These are phyloP conservation scores for Denticeps clupeoides DNA, from an alignment of 2,797 vertebrate species.

Conservation along the genomic window DNA sequence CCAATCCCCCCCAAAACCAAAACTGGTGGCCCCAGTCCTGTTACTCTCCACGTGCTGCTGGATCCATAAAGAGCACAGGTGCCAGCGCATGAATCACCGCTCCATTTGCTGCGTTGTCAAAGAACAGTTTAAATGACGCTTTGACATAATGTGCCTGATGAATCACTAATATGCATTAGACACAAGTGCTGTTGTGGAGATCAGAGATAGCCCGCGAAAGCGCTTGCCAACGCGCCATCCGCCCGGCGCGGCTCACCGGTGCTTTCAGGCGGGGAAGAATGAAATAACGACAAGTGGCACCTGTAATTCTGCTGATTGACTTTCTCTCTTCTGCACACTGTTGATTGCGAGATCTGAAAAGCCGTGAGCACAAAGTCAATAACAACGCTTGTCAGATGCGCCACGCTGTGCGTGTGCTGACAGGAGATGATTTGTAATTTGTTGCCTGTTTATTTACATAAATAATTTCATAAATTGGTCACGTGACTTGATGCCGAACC, in stretches of 20 bases:
- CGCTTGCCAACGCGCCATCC: not conserved
- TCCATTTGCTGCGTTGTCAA: not conserved
- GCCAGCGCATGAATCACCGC: too few relatives aligned
- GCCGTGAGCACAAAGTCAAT: slow-evolving; percentile 1
- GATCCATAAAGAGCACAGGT: too few relatives aligned
- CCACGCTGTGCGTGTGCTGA: not conserved
- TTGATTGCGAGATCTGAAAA: not conserved
- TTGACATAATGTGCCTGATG: not conserved
- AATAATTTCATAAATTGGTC: too few relatives aligned
- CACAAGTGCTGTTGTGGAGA: not conserved
- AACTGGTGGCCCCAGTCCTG: too few relatives aligned
- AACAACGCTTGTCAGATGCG: not conserved
- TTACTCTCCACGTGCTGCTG: too few relatives aligned
- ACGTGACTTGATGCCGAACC: too few relatives aligned
- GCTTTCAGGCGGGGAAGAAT: not conserved
- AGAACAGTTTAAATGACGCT: not conserved
- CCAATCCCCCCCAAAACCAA: too few relatives aligned
- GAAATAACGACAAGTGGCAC: slow-evolving; percentile 1
- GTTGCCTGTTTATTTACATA: slow-evolving; percentile 2
- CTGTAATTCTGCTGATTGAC: slow-evolving; percentile 1
- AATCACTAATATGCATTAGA: not conserved
- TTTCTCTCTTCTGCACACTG: not conserved
- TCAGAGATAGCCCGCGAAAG: slow-evolving; percentile 1
- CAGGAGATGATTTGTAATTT: not conserved
- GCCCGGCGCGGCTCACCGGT: not conserved